A percentile compares a stretch with the other conserved stretches of the same genome.
Evolutionary conservation across 2,113 vertebrate genomes (phyloP).

Genomic region (Vanacampus margaritifer): DNA sequence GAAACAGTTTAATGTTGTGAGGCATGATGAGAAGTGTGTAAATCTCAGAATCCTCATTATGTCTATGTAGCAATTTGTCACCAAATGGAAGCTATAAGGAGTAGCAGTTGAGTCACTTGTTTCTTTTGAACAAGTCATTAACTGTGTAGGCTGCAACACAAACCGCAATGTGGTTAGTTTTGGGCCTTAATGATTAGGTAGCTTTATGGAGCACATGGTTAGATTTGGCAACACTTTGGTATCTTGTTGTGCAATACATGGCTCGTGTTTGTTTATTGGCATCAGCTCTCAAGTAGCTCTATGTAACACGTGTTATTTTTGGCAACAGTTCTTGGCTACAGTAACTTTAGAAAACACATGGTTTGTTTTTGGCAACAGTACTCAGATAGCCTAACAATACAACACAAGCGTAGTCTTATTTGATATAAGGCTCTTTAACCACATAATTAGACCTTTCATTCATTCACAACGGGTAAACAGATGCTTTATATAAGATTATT

Average conservation of each 20-base stretch:
- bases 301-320: neutral
- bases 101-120: neutral
- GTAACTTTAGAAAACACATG: neutral
- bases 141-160: neutral
- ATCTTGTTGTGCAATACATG: neutral
- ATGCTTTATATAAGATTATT: neutral
- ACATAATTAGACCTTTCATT: neutral
- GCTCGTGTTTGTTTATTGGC: neutral
- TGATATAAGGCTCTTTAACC: neutral
- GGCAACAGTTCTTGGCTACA: neutral
- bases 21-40: neutral
- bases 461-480: neutral
- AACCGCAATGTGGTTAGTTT: constrained; percentile 4
- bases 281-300: neutral
- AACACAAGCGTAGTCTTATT: neutral
- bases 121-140: neutral
- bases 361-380: neutral
- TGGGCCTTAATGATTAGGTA: neutral
- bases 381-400: neutral
- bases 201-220: neutral
- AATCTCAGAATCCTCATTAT: neutral
- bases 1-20: neutral
- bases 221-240: neutral
- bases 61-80: neutral
- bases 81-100: neutral